Percentiles rank a stretch among this genome's conserved stretches.
Evolutionary conservation across 2,888 invertebrate species (phyloP).

Genomic region (Tenthredo livida): DNA sequence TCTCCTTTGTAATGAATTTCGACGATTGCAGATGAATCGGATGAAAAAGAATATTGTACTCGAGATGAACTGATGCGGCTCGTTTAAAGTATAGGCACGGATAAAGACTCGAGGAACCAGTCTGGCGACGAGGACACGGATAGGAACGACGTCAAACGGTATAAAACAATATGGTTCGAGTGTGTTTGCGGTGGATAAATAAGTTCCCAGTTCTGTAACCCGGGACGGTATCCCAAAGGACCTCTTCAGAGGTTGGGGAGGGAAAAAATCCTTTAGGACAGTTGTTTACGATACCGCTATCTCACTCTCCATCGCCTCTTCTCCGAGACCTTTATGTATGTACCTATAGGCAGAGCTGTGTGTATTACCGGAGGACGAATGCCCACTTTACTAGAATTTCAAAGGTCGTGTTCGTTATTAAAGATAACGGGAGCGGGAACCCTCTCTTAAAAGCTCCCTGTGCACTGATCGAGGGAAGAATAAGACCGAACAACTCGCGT

Average conservation of each 20-base stretch:
- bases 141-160: slow-evolving; percentile 27
- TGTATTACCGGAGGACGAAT: background rate
- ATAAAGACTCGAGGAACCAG: background rate
- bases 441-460: background rate
- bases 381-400: background rate
- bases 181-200: slow-evolving; percentile 30
- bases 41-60: background rate
- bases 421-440: background rate
- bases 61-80: background rate
- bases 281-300: slow-evolving; percentile 13
- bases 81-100: background rate
- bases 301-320: background rate
- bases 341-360: background rate
- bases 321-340: background rate
- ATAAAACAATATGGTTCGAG: slow-evolving; percentile 38
- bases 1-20: background rate
- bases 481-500: background rate
- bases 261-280: slow-evolving; percentile 14
- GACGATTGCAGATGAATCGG: background rate
- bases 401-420: slow-evolving; percentile 10
- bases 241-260: background rate
- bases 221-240: slow-evolving; percentile 10
- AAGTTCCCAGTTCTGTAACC: slow-evolving; percentile 18
- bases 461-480: background rate
- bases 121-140: background rate